A percentile compares a stretch with the other conserved stretches of the same genome.
Evolutionary conservation across 2,888 invertebrate species (phyloP).

Genomic region (Synergus gifuensis): DNA sequence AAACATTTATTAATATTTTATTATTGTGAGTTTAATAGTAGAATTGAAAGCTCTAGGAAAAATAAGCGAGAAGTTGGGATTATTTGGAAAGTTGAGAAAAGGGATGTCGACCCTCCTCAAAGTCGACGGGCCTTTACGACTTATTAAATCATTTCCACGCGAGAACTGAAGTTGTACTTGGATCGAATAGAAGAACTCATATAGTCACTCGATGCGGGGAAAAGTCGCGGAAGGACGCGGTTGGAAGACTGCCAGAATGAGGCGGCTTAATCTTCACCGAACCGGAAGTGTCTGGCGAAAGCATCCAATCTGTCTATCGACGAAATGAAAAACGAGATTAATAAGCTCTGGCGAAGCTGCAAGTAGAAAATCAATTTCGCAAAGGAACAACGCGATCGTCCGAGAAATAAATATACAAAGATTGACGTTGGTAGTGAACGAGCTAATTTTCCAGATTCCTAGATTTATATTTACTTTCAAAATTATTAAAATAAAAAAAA

Average conservation of each 20-base stretch:
- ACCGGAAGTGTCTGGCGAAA: slow-evolving; percentile 52
- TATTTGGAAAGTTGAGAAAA: slow-evolving; percentile 48
- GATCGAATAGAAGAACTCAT: slow-evolving; percentile 28
- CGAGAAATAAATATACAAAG: slow-evolving; percentile 9
- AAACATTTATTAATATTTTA: not conserved
- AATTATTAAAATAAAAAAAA: no score
- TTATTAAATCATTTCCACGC: slow-evolving; percentile 72
- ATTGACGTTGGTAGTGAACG: not conserved
- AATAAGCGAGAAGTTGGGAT: slow-evolving; percentile 4
- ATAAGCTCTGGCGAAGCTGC: slow-evolving; percentile 30
- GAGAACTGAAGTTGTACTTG: slow-evolving; percentile 49
- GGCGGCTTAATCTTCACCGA: slow-evolving; percentile 55
- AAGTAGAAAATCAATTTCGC: slow-evolving; percentile 37
- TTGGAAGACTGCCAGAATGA: slow-evolving; percentile 54
- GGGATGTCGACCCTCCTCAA: slow-evolving; percentile 71
- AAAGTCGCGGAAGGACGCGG: slow-evolving; percentile 53
- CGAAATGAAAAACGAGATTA: slow-evolving; percentile 45
- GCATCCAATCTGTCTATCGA: slow-evolving; percentile 47
- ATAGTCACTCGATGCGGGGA: slow-evolving; percentile 11
- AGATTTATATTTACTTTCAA: not conserved
- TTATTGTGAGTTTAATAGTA: not conserved
- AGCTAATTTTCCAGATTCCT: not conserved
- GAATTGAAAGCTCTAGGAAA: not conserved
- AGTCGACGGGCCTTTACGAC: slow-evolving; percentile 66
- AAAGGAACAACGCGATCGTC: not conserved